Percentiles rank a stretch among this genome's conserved stretches.
These are phyloP conservation scores for Prietella phreatophila DNA, from an alignment of 2,113 vertebrate genomes.

Conservation along the genomic window DNA sequence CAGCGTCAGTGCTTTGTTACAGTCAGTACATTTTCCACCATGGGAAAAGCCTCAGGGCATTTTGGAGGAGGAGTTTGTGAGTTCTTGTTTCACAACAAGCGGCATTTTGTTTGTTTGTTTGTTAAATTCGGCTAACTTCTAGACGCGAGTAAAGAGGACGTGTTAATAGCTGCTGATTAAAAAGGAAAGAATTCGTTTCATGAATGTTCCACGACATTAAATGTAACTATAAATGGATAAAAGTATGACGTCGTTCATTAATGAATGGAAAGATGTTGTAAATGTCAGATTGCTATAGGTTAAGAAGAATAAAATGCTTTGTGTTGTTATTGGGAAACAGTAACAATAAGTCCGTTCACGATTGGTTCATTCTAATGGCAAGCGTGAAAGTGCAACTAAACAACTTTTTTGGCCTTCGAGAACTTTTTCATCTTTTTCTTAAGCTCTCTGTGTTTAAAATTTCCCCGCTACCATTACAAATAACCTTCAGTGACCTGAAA, in stretches of 20 bases:
- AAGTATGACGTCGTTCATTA: too few relatives aligned
- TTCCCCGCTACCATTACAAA: neutral
- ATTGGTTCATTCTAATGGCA: neutral
- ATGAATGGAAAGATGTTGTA: too few relatives aligned
- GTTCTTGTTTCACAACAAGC: neutral
- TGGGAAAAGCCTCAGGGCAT: neutral
- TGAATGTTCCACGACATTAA: too few relatives aligned
- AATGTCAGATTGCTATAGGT: too few relatives aligned
- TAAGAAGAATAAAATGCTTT: too few relatives aligned
- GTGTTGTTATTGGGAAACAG: neutral
- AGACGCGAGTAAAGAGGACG: too few relatives aligned
- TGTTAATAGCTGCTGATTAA: too few relatives aligned
- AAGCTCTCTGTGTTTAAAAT: neutral
- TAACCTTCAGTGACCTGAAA: neutral
- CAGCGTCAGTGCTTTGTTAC: neutral
- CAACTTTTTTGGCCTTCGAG: neutral
- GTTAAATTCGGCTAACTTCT: too few relatives aligned
- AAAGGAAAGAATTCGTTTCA: too few relatives aligned
- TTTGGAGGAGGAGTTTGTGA: neutral
- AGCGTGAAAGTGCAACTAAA: neutral
- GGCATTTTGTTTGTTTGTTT: too few relatives aligned
- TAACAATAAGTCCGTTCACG: neutral
- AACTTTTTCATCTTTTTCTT: neutral
- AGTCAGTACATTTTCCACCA: neutral
- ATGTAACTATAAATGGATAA: too few relatives aligned